Percentiles rank a stretch among this genome's conserved stretches.
Evolutionary conservation across 2,888 invertebrate species (phyloP).

Genomic region (Plemyria rubiginata): DNA sequence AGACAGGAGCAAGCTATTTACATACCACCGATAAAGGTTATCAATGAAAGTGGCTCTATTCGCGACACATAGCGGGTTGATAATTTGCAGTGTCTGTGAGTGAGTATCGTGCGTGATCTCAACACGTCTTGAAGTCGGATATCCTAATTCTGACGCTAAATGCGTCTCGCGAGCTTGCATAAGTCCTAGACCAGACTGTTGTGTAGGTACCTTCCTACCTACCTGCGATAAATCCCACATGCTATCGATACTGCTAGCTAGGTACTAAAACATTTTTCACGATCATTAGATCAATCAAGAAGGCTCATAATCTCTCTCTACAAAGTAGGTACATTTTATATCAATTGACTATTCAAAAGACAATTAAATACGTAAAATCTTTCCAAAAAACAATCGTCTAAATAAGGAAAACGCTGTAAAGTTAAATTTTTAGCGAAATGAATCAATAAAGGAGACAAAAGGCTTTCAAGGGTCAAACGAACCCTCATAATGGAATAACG

Average conservation of each 20-base stretch:
- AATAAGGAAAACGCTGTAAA: conserved; percentile 21
- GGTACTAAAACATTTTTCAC: neutral
- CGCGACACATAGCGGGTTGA: conserved; percentile 13
- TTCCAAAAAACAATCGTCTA: too few species aligned
- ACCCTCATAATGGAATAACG: conserved; percentile 11
- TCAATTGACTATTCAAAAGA: neutral
- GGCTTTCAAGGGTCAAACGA: conserved; percentile 3
- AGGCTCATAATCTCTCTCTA: too few species aligned
- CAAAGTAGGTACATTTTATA: too few species aligned
- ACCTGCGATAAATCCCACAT: neutral
- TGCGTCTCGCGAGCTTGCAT: conserved; percentile 17
- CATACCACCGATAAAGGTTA: neutral
- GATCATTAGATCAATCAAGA: neutral
- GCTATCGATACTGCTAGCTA: neutral
- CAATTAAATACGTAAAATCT: too few species aligned
- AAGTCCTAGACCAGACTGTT: conserved; percentile 17
- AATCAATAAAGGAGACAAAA: conserved; percentile 8
- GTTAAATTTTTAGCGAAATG: neutral
- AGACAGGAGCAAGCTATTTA: neutral
- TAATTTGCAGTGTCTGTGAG: conserved; percentile 18
- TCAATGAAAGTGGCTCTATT: conserved; percentile 21
- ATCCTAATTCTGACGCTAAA: conserved; percentile 27
- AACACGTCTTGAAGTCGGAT: conserved; percentile 18
- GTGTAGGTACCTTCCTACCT: too few species aligned
- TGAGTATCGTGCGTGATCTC: conserved; percentile 14